Evolutionary conservation across 2,113 vertebrate genomes (phyloP).

Genomic region (Chauna torquata): DNA sequence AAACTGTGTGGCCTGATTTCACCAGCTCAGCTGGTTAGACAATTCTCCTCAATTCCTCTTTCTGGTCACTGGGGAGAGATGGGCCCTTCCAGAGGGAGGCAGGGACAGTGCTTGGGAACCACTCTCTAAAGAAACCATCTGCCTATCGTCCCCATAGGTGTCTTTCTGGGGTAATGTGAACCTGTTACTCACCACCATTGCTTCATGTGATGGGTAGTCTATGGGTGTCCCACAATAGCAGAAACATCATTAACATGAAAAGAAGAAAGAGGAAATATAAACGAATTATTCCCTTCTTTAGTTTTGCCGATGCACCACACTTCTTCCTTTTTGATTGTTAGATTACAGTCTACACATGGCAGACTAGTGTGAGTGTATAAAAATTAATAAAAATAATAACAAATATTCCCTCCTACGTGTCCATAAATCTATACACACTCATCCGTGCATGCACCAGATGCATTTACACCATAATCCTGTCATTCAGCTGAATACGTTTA

Average conservation of each 20-base stretch:
- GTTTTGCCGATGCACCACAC: background rate
- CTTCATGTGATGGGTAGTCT: background rate
- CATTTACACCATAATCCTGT: background rate
- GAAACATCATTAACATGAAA: background rate
- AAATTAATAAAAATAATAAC: background rate
- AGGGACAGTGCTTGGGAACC: background rate
- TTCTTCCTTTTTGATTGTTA: background rate
- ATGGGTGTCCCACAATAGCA: background rate
- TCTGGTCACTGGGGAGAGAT: background rate
- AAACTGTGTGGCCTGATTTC: background rate
- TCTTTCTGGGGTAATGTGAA: background rate
- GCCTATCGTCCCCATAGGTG: background rate
- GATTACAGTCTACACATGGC: background rate
- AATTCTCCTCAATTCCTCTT: background rate
- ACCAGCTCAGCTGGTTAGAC: background rate
- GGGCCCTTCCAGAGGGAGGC: background rate
- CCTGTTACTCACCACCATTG: background rate
- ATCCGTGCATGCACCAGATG: background rate
- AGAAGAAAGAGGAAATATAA: background rate
- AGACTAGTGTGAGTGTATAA: background rate
- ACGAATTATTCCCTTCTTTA: background rate
- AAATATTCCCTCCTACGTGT: background rate
- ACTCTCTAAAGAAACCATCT: background rate
- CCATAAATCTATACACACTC: background rate
- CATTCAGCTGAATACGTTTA: background rate